phyloP scores from a whole-genome alignment of 2,888 invertebrate genomes.

The Troides oblongomaculatus region DNA sequence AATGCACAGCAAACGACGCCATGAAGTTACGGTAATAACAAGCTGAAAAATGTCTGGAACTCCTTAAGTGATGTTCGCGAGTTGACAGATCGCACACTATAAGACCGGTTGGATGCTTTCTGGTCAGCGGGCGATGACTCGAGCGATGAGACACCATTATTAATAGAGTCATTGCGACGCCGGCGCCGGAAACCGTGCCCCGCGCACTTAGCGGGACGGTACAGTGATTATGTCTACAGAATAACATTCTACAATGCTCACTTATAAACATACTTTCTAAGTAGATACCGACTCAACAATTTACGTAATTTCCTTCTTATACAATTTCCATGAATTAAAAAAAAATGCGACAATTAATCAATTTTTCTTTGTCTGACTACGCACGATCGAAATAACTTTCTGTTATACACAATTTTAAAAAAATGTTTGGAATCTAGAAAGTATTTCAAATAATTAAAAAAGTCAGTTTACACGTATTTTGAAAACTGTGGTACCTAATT shows the following conservation, averaged over 20 bases:
- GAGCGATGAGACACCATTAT: constrained; percentile 74
- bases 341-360: neutral
- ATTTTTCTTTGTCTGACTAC: neutral
- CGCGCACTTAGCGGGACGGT: constrained; percentile 62
- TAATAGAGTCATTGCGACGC: constrained; percentile 69
- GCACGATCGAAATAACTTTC: neutral
- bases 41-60: constrained; percentile 17
- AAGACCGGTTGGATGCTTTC: constrained; percentile 56
- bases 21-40: constrained; percentile 15
- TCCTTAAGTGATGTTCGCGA: constrained; percentile 34
- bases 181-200: constrained; percentile 73
- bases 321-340: neutral
- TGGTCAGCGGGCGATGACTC: constrained; percentile 73
- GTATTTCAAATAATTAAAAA: neutral
- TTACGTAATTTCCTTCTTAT: neutral
- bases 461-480: neutral
- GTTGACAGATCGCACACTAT: constrained; percentile 61
- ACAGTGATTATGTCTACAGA: constrained; percentile 43
- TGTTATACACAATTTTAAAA: neutral
- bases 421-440: neutral
- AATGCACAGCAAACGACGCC: neutral
- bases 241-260: constrained; percentile 4
- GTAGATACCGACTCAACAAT: neutral
- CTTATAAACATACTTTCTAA: neutral
- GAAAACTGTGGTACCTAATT: neutral